These are phyloP conservation scores for Acestrorhynchus altus DNA, from an alignment of 2,797 vertebrate genomes.

Conservation along the genomic window DNA sequence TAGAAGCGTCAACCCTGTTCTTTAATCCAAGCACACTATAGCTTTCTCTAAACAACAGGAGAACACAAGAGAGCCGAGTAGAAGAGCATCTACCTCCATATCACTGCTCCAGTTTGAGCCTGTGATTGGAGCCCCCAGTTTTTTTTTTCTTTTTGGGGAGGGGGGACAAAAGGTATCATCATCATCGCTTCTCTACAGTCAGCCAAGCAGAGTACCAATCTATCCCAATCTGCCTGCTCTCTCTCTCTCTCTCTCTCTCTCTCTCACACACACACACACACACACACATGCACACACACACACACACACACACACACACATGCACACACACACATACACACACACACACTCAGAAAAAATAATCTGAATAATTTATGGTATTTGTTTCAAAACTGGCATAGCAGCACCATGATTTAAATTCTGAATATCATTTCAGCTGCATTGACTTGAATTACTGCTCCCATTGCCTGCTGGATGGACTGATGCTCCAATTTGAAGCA, in stretches of 20 bases:
- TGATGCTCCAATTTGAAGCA: constrained; percentile 10
- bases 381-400: constrained; percentile 61
- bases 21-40: constrained; percentile 78
- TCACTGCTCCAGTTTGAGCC: constrained; percentile 26
- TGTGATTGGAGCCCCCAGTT: constrained; percentile 38
- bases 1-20: constrained; percentile 75
- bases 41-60: constrained; percentile 77
- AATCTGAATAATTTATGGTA: constrained; percentile 62
- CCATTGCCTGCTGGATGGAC: constrained; percentile 33
- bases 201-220: constrained; percentile 36
- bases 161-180: constrained; percentile 42
- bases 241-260: constrained; percentile 17
- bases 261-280: too few species aligned
- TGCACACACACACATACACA: too few species aligned
- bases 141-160: background rate
- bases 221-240: constrained; percentile 32
- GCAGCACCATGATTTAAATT: constrained; percentile 55
- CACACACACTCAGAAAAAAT: constrained; percentile 33
- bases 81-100: constrained; percentile 44
- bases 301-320: too few species aligned
- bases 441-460: constrained; percentile 53
- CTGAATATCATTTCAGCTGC: constrained; percentile 56
- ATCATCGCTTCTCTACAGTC: constrained; percentile 32
- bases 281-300: too few species aligned
- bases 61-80: constrained; percentile 69